A percentile compares a stretch with the other conserved stretches of the same genome.
Evolutionary conservation across 2,888 invertebrate species (phyloP).

Genomic region (Pyrocoelia pectoralis): DNA sequence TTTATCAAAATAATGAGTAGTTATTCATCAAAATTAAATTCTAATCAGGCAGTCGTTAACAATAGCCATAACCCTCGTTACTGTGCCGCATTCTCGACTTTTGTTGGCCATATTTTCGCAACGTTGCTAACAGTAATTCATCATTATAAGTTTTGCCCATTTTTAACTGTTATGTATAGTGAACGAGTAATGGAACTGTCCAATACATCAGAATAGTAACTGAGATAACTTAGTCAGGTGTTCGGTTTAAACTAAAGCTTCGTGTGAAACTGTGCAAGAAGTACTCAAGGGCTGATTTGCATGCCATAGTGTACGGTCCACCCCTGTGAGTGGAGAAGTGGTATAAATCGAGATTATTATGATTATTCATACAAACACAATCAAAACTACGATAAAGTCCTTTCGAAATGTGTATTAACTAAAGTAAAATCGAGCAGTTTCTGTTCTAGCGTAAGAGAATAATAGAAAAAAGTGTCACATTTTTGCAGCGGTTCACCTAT

Average conservation of each 20-base stretch:
- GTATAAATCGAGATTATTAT: constrained; percentile 3
- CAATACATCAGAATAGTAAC: not conserved
- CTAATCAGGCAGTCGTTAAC: constrained; percentile 56
- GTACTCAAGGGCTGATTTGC: constrained; percentile 52
- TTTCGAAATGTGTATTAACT: too few species aligned
- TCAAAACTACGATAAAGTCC: not conserved
- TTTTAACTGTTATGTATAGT: not conserved
- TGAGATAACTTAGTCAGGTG: constrained; percentile 45
- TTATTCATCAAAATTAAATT: constrained; percentile 59
- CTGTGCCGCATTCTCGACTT: not conserved
- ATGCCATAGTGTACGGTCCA: constrained; percentile 49
- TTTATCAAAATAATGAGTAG: constrained; percentile 40
- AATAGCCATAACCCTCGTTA: constrained; percentile 36
- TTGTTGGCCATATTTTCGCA: constrained; percentile 6
- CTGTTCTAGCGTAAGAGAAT: not conserved
- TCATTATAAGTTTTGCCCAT: constrained; percentile 9
- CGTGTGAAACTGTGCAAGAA: constrained; percentile 56
- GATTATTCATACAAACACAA: not conserved
- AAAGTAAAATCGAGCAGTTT: not conserved
- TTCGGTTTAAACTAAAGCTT: constrained; percentile 51
- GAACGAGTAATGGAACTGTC: not conserved
- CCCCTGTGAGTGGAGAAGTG: constrained; percentile 20
- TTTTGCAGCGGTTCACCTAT: constrained; percentile 35
- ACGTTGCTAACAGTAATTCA: not conserved
- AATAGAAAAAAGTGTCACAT: not conserved